phyloP scores from a whole-genome alignment of 2,888 invertebrate genomes.

The Spilosoma lubricipeda region DNA sequence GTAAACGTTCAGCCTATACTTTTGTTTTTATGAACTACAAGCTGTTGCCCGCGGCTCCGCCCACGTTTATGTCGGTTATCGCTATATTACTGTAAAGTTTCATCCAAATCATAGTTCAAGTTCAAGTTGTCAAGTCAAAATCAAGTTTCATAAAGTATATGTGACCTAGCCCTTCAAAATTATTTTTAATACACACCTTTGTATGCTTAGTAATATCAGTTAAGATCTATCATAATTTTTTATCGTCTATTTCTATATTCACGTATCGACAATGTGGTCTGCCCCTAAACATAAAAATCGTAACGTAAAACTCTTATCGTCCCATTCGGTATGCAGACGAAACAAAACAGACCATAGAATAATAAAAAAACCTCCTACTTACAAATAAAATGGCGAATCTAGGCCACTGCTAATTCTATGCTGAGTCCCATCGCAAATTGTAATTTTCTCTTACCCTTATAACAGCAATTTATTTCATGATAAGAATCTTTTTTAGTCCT shows the following conservation, averaged over 20 bases:
- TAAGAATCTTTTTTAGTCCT: conserved; percentile 82
- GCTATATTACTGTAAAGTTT: no score
- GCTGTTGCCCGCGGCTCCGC: no score
- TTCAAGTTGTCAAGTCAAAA: no score
- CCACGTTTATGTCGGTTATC: no score
- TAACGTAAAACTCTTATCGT: conserved; percentile 37
- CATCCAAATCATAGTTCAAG: no score
- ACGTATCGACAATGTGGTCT: conserved; percentile 34
- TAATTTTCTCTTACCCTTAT: conserved; percentile 77
- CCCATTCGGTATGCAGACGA: conserved; percentile 43
- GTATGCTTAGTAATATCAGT: conserved; percentile 32
- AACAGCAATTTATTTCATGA: conserved; percentile 77
- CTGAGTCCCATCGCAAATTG: conserved; percentile 77
- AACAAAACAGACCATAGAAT: conserved; percentile 29
- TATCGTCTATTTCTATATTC: conserved; percentile 38
- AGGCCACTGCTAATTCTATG: conserved; percentile 72
- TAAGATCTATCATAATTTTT: conserved; percentile 36
- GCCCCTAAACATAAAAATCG: conserved; percentile 31
- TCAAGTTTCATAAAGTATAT: no score
- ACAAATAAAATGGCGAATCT: conserved; percentile 48
- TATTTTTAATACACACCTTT: conserved; percentile 12
- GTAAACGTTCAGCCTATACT: no score
- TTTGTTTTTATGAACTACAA: no score
- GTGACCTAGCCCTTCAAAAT: not conserved
- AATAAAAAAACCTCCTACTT: conserved; percentile 28